Conservation (phyloP, 64 coral and sea anemone genomes). For the Stichodactyla helianthus region DNA sequence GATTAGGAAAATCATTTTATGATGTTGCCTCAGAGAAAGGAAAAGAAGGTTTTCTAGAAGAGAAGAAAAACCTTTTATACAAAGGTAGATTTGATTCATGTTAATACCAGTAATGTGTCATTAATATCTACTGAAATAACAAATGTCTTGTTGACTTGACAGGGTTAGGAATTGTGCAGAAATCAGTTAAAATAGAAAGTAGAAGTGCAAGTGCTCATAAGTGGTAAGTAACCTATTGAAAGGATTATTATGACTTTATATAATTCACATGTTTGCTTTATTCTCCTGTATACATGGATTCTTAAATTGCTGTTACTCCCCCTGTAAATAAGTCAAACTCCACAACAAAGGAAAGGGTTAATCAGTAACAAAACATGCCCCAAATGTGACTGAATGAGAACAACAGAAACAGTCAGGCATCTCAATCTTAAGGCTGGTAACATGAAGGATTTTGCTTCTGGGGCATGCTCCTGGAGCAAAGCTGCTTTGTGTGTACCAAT, state of each 20-base stretch:
- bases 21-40: slow-evolving; percentile 63
- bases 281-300: too few relatives aligned
- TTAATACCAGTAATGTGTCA: not conserved
- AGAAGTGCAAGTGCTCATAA: slow-evolving; percentile 61
- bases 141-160: not conserved
- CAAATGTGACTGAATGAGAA: too few relatives aligned
- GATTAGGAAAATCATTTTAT: slow-evolving; percentile 73
- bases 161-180: slow-evolving; percentile 59
- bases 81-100: slow-evolving; percentile 42
- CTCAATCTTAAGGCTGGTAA: too few relatives aligned
- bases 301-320: too few relatives aligned
- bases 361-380: too few relatives aligned
- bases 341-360: too few relatives aligned
- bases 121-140: not conserved
- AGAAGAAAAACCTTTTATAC: slow-evolving; percentile 72
- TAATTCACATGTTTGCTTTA: not conserved
- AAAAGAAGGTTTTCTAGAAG: slow-evolving; percentile 52
- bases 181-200: slow-evolving; percentile 48
- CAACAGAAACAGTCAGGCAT: too few relatives aligned
- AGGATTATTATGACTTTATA: not conserved
- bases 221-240: slow-evolving; percentile 48
- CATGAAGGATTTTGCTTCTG: too few relatives aligned
- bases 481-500: too few relatives aligned
- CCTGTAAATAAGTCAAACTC: too few relatives aligned
- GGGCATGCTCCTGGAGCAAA: too few relatives aligned